Conservation (phyloP, 2,888 invertebrate genomes). For the Taphrorychus bicolor region DNA sequence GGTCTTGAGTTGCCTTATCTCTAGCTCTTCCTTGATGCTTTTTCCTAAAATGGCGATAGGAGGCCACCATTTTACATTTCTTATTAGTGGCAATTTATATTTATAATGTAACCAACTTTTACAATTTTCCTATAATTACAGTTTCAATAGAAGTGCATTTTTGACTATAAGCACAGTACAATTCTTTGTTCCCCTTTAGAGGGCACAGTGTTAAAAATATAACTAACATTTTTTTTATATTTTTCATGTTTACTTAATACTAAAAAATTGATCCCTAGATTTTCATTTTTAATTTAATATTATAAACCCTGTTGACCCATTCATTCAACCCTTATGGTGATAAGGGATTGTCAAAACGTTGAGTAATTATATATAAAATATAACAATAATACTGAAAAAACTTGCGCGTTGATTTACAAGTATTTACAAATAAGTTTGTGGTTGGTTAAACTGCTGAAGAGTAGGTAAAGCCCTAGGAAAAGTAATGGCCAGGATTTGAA, state of each 20-base stretch:
- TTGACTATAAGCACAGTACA: too few species aligned
- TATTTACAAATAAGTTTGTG: too few species aligned
- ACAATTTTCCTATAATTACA: too few species aligned
- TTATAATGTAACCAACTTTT: too few species aligned
- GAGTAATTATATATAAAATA: constrained; percentile 37
- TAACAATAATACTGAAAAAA: constrained; percentile 40
- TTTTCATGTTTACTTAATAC: constrained; percentile 31
- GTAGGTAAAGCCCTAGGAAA: too few species aligned
- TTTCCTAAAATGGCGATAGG: too few species aligned
- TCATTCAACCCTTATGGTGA: constrained; percentile 29
- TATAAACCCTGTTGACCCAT: constrained; percentile 39
- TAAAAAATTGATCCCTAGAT: constrained; percentile 38
- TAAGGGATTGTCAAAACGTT: constrained; percentile 39
- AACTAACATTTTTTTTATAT: constrained; percentile 25
- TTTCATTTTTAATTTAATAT: constrained; percentile 31
- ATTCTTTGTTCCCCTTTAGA: background rate
- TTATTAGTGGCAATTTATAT: too few species aligned
- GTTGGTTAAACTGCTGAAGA: too few species aligned
- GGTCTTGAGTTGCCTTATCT: background rate
- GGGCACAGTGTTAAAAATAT: constrained; percentile 26
- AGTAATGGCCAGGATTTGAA: too few species aligned
- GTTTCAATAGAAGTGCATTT: too few species aligned
- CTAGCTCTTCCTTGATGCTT: background rate
- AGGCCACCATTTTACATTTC: too few species aligned
- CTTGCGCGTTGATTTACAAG: constrained; percentile 16